A percentile compares a stretch with the other conserved stretches of the same genome.
Evolutionary conservation across 2,113 vertebrate species (phyloP).

Genomic region (Cavia porcellus): DNA sequence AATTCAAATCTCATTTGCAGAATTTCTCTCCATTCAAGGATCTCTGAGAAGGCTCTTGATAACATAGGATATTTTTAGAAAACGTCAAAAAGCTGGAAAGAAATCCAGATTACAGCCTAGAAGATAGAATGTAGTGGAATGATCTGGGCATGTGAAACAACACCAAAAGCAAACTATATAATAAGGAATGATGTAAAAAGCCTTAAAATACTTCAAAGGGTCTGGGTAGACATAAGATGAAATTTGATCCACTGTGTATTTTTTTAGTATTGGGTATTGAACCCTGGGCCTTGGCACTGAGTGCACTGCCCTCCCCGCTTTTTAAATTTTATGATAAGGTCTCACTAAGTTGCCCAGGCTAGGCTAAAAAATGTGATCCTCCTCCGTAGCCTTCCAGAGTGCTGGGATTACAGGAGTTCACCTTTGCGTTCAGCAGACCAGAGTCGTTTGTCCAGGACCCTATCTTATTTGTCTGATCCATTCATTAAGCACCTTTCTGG

Average conservation of each 20-base stretch:
- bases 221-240: not conserved
- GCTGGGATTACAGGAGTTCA: not conserved
- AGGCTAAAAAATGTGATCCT: not conserved
- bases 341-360: not conserved
- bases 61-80: constrained; percentile 7
- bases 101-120: not conserved
- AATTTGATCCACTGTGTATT: not conserved
- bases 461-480: not conserved
- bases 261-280: not conserved
- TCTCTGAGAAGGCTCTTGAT: not conserved
- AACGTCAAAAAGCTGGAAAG: not conserved
- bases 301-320: no score
- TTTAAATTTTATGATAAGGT: not conserved
- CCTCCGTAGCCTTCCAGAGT: not conserved
- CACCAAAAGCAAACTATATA: not conserved
- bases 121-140: not conserved
- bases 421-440: not conserved
- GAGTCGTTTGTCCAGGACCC: not conserved
- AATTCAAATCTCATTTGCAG: not conserved
- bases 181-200: not conserved
- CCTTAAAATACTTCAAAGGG: not conserved
- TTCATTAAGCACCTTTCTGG: not conserved
- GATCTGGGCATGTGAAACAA: not conserved
- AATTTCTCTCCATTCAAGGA: not conserved
- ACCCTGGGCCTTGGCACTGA: not conserved